Evolutionary conservation across 2,797 vertebrate genomes (phyloP).

Genomic region (Tolypeutes matacus): DNA sequence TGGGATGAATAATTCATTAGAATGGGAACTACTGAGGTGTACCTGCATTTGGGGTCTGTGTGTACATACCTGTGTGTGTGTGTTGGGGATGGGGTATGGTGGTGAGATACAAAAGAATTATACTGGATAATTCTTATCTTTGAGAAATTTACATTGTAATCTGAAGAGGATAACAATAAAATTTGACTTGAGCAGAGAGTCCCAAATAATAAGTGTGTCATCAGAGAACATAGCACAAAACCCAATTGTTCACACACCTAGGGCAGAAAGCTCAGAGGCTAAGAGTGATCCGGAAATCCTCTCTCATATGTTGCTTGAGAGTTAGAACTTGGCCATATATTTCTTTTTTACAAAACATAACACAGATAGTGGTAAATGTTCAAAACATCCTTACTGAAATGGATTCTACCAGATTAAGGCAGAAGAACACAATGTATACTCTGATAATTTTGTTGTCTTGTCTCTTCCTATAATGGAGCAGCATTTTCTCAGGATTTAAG

Average conservation of each 20-base stretch:
- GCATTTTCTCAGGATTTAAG: not conserved
- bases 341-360: not conserved
- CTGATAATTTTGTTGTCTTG: not conserved
- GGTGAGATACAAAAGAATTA: not conserved
- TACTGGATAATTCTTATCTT: not conserved
- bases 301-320: not conserved
- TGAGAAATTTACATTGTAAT: not conserved
- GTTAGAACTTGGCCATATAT: not conserved
- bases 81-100: not conserved
- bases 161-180: constrained; percentile 54
- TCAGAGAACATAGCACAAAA: not conserved
- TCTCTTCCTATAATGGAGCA: not conserved
- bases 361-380: not conserved
- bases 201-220: not conserved
- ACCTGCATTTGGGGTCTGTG: no score
- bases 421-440: not conserved
- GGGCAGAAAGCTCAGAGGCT: not conserved
- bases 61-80: not conserved
- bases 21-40: not conserved
- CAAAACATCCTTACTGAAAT: not conserved
- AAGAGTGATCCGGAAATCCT: not conserved
- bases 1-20: not conserved
- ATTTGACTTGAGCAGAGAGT: not conserved
- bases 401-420: not conserved
- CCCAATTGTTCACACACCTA: not conserved